Percentiles rank a stretch among this genome's conserved stretches.
phyloP scores from a whole-genome alignment of 2,797 vertebrate genomes.

The Thamnophis elegans region DNA sequence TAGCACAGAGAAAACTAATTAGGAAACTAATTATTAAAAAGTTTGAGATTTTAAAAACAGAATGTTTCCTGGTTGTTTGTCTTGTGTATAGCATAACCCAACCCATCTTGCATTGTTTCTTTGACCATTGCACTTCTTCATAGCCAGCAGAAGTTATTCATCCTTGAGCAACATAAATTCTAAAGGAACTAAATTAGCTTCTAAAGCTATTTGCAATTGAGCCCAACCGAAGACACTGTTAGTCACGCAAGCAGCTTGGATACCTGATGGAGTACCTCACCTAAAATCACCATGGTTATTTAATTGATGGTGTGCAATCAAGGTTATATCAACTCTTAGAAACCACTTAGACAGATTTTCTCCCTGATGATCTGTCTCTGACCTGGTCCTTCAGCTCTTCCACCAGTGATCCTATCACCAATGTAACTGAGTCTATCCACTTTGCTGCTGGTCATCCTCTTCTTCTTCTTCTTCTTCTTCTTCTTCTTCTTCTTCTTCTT shows the following conservation, averaged over 20 bases:
- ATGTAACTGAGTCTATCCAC: background rate
- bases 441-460: background rate
- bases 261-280: background rate
- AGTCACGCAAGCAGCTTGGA: background rate
- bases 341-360: background rate
- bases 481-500: too few species aligned
- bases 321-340: background rate
- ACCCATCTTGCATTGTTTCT: background rate
- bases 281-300: background rate
- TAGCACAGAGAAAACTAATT: background rate
- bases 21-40: background rate
- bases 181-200: background rate
- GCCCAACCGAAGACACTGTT: background rate
- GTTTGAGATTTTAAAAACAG: background rate
- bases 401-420: background rate
- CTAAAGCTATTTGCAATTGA: background rate
- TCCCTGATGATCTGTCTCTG: background rate
- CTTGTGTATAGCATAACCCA: background rate
- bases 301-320: background rate
- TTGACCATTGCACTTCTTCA: background rate
- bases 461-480: background rate
- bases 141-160: background rate
- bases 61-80: background rate
- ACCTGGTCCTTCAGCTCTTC: background rate
- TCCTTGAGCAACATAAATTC: background rate